phyloP scores from a whole-genome alignment of 2,888 invertebrate genomes.

The Embidobia sp. region DNA sequence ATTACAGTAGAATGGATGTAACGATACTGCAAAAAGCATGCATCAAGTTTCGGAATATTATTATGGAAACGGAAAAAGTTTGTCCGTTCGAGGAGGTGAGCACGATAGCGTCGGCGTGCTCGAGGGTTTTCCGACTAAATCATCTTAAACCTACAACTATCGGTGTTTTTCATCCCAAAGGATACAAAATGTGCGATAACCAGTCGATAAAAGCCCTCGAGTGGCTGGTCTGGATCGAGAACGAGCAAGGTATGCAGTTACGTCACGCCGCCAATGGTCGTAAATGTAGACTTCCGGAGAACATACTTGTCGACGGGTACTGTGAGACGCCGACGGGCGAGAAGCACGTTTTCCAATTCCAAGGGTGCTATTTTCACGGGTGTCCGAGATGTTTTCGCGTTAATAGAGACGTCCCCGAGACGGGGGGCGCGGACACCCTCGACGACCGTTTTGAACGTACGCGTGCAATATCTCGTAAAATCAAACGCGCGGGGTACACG shows the following conservation, averaged over 20 bases:
- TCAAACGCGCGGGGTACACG: not conserved
- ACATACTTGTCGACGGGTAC: conserved; percentile 26
- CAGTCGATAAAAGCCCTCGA: conserved; percentile 67
- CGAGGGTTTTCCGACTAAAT: conserved; percentile 54
- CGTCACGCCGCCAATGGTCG: conserved; percentile 13
- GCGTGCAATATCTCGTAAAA: not conserved
- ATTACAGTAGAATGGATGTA: conserved; percentile 65
- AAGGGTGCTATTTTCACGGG: conserved; percentile 40
- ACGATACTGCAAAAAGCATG: conserved; percentile 62
- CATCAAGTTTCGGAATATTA: conserved; percentile 56
- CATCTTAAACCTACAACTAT: conserved; percentile 69
- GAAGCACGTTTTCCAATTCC: conserved; percentile 22
- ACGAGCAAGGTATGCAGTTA: not conserved
- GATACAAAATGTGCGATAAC: conserved; percentile 69
- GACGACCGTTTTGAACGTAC: conserved; percentile 19
- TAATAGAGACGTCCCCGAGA: conserved; percentile 3
- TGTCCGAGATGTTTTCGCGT: conserved; percentile 13
- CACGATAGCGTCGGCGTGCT: conserved; percentile 69
- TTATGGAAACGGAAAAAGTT: conserved; percentile 54
- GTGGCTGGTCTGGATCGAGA: conserved; percentile 55
- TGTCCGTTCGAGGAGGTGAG: conserved; percentile 61
- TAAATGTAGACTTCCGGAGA: conserved; percentile 14
- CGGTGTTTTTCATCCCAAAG: conserved; percentile 69
- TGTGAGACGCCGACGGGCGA: not conserved
- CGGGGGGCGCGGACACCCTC: not conserved